Base-by-base conservation (phyloP, 2,888 invertebrate species). In the Agrotis exclamationis region DNA sequence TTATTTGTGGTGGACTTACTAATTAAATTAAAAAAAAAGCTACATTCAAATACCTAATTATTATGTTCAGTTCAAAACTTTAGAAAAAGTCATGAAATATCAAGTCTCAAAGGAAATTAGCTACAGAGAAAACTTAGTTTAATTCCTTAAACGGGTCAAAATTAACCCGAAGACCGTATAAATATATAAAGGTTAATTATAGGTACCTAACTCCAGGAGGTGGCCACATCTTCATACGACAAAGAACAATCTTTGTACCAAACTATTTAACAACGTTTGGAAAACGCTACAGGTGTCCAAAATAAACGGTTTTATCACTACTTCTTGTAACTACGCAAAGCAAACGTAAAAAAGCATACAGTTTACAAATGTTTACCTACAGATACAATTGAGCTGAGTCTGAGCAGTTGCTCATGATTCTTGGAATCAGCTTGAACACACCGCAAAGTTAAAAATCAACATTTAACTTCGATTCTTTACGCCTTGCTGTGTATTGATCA, bases 401-500 rank as follows among this genome's bases (percentile, higher is more conserved):
- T 59, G 63, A 51, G 20, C 57, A 64, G 56, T 69, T 68, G 82
- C 70, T 72, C 59, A 74, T 76, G 58, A 69, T 83, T 83, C 84
- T 69, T 58, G 58, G 83, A 84, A 83, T 62, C 68, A 20, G 47
- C 57, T 65, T 74, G 51, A 47, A 65, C 56, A 81, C 70, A 68
- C 63, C 47, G 63, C 63, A 62, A 63, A 73, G 68, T 63, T 56
- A 53, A 81, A 80, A 82, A 82, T 84, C 84, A 83, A 84, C 76
- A 83, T 84, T 83, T 72, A 73, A 70, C 82, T 82, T 82, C 58
- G 80, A 72, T 71, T 67, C 33, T 67, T 66, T 48, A 72, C 74
- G 63, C 51, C 22, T 63, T 47, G 44, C 20, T 71, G 76, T 33
- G 50, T 83, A 84, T 79, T 83, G 76, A 83, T 82, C 54, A 68